Conservation (phyloP, 2,888 invertebrate genomes). For the Xestia xanthographa region DNA sequence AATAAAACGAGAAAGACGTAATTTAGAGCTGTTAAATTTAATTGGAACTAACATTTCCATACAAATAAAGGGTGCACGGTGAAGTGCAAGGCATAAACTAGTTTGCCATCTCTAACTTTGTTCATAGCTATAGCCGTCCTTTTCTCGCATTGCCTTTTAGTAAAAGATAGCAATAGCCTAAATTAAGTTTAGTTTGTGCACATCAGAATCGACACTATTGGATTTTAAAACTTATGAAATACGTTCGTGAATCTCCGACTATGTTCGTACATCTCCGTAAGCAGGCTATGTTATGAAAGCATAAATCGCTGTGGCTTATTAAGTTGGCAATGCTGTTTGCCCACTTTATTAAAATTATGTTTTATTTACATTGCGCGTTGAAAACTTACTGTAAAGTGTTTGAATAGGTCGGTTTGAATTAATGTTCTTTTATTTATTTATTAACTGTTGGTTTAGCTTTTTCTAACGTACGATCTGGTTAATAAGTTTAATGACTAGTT, state of each 20-base stretch:
- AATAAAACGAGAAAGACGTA: too few relatives aligned
- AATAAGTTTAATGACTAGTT: background rate
- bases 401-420: conserved; percentile 18
- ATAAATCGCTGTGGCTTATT: conserved; percentile 72
- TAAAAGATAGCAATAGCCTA: too few relatives aligned
- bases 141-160: too few relatives aligned
- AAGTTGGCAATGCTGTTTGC: conserved; percentile 68
- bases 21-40: too few relatives aligned
- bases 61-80: too few relatives aligned
- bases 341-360: conserved; percentile 67
- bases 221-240: too few relatives aligned
- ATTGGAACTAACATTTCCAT: too few relatives aligned
- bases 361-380: conserved; percentile 61
- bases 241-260: conserved; percentile 1
- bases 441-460: background rate
- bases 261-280: conserved; percentile 48
- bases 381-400: conserved; percentile 42
- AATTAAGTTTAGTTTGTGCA: too few relatives aligned
- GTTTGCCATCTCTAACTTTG: too few relatives aligned
- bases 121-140: too few relatives aligned
- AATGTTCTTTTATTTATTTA: conserved; percentile 8
- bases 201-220: too few relatives aligned
- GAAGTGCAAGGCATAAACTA: too few relatives aligned
- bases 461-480: background rate
- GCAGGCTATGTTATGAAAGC: conserved; percentile 63